Base-by-base conservation (phyloP, 2,888 invertebrate species). In the Drosophila leonis region DNA sequence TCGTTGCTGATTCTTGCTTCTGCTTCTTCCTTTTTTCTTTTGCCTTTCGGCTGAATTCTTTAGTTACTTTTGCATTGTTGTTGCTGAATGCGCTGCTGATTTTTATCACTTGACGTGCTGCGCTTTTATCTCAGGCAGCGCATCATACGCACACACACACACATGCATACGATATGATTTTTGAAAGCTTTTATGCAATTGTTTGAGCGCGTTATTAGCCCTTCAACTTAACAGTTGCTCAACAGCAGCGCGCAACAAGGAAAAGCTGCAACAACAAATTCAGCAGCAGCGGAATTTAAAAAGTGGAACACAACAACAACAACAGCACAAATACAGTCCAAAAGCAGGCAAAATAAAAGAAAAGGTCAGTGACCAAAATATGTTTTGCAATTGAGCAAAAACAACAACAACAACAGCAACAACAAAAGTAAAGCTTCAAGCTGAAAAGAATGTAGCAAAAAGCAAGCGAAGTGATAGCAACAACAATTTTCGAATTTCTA, bases 281-380 rank as follows among this genome's bases (percentile, higher is more conserved):
- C 69, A 61, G 39, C 52, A 74, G 33, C 52, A 75, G 71, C 76
- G 65, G 70, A 81, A 77, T 79, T 81, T 69, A 49, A 80, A 83
- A 88, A 88, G 83, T 86, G 83, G 82, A 83, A 83, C 82, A 86
- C 82, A 82, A 71, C 31, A 18, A 49, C n/a, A 31, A 29, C 13
- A 46, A 78, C 71, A 70, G 78, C 71, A 75, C 81, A 85, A 71
- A 80, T 80, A 83, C 67, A 65, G 68, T 67, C 82, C 57, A 72
- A 68, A 79, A 75, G 72, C 78, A 72, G 77, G 71, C 80, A 65
- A 71, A 82, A 78, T 76, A 89, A 90, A 85, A 88, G 82, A 83
- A 91, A 92, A 92, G 92, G 92, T 92, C 92, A 92, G 89, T 92
- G 92, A 92, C 92, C 92, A 92, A 92, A 91, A 91, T 91, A 91